Evolutionary conservation across 2,888 invertebrate species (phyloP).

Genomic region (Oxytorus armatus): DNA sequence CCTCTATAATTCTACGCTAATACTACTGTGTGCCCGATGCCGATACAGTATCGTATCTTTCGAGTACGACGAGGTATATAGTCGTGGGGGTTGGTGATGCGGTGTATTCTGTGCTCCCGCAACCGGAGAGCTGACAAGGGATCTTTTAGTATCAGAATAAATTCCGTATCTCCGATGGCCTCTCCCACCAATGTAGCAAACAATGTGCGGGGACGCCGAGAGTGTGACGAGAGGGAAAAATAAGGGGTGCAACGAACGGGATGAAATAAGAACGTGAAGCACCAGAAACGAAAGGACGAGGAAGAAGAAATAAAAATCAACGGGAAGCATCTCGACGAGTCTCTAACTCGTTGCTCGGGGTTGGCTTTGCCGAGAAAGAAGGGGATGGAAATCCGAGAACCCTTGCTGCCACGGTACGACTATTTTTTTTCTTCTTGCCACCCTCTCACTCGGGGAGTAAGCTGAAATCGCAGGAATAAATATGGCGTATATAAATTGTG

Average conservation of each 20-base stretch:
- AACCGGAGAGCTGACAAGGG: slow-evolving; percentile 36
- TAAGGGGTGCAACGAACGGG: neutral
- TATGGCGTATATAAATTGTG: slow-evolving; percentile 66
- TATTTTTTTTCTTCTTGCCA: slow-evolving; percentile 19
- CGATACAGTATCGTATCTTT: slow-evolving; percentile 32
- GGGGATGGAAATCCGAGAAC: slow-evolving; percentile 57
- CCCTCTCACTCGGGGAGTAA: slow-evolving; percentile 50
- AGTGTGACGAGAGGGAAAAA: slow-evolving; percentile 15
- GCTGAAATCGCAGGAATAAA: slow-evolving; percentile 61
- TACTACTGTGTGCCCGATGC: slow-evolving; percentile 35
- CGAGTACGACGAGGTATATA: slow-evolving; percentile 8
- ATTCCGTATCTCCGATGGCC: slow-evolving; percentile 62
- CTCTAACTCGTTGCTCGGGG: slow-evolving; percentile 24
- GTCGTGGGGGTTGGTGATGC: slow-evolving; percentile 5
- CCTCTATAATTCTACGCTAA: slow-evolving; percentile 30
- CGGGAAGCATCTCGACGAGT: slow-evolving; percentile 44
- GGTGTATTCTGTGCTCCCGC: slow-evolving; percentile 26
- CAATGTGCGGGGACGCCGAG: neutral
- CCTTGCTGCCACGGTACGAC: slow-evolving; percentile 22
- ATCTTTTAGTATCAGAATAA: slow-evolving; percentile 69
- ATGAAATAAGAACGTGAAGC: slow-evolving; percentile 32
- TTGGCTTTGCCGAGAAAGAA: slow-evolving; percentile 22
- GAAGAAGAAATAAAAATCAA: slow-evolving; percentile 29
- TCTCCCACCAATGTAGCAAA: neutral
- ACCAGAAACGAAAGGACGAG: slow-evolving; percentile 16